Evolutionary conservation across 2,888 invertebrate species (phyloP).

Genomic region (Congeria kusceri): DNA sequence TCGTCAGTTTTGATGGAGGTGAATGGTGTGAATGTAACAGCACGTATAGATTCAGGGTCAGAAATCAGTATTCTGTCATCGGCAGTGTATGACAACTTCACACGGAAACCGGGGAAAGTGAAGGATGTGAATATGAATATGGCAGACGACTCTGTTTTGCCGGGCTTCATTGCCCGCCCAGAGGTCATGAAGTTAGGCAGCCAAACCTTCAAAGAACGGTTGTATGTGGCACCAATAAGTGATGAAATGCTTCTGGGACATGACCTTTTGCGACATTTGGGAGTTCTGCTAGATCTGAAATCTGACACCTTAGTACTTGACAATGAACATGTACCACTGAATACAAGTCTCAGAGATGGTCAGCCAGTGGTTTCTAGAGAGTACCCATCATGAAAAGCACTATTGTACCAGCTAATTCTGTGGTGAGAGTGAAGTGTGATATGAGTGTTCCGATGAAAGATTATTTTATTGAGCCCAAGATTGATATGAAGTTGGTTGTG

Average conservation of each 20-base stretch:
- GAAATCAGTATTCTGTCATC: constrained; percentile 30
- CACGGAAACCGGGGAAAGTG: constrained; percentile 7
- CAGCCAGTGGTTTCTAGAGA: no score
- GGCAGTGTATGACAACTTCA: constrained; percentile 23
- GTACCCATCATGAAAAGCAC: no score
- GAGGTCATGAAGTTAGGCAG: constrained; percentile 6
- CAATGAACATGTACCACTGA: no score
- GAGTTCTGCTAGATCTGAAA: no score
- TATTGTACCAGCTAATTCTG: no score
- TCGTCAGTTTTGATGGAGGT: constrained; percentile 12
- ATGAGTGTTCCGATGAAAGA: no score
- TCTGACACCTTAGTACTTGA: no score
- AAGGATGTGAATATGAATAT: constrained; percentile 17
- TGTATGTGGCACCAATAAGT: constrained; percentile 30
- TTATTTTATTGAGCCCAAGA: no score
- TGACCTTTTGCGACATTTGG: constrained; percentile 19
- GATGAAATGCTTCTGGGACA: constrained; percentile 42
- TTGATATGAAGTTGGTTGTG: no score
- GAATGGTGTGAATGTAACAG: constrained; percentile 11
- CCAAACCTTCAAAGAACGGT: constrained; percentile 14
- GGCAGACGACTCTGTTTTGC: constrained; percentile 15
- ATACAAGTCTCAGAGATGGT: no score
- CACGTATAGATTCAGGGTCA: constrained; percentile 32
- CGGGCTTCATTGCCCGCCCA: constrained; percentile 19
- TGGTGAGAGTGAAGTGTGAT: no score